Evolutionary conservation across 2,113 vertebrate species (phyloP).

Genomic region (Stigmatopora nigra): DNA sequence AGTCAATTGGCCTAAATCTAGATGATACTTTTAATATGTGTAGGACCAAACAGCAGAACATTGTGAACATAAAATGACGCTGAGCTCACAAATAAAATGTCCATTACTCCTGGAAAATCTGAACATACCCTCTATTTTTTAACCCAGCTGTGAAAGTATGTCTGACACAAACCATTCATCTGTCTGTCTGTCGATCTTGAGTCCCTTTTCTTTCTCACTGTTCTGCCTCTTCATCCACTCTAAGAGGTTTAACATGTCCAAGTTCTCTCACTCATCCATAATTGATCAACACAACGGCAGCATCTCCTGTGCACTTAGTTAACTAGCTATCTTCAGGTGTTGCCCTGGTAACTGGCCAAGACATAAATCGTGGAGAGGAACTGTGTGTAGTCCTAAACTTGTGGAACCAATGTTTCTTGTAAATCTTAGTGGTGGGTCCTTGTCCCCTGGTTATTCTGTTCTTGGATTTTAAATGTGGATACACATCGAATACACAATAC

Average conservation of each 20-base stretch:
- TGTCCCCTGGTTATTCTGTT: slow-evolving; percentile 47
- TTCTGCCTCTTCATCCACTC: slow-evolving; percentile 53
- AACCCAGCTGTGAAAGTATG: slow-evolving; percentile 39
- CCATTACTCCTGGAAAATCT: slow-evolving; percentile 16
- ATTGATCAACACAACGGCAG: slow-evolving; percentile 65
- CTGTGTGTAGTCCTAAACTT: slow-evolving; percentile 41
- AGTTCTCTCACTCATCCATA: slow-evolving; percentile 72
- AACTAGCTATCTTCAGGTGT: slow-evolving; percentile 69
- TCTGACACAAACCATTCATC: slow-evolving; percentile 20
- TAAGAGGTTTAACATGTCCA: slow-evolving; percentile 75
- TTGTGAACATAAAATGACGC: background rate
- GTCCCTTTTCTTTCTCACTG: slow-evolving; percentile 34
- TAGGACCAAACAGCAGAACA: background rate
- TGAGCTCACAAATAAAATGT: slow-evolving; percentile 4
- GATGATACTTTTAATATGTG: background rate
- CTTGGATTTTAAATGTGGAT: slow-evolving; percentile 29
- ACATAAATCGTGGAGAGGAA: slow-evolving; percentile 41
- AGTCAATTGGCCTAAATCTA: background rate
- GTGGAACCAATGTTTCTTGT: slow-evolving; percentile 48
- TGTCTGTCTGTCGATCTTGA: slow-evolving; percentile 24
- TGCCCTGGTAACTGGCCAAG: slow-evolving; percentile 63
- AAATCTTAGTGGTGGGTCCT: slow-evolving; percentile 43
- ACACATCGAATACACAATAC: slow-evolving; percentile 32
- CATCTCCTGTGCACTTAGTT: slow-evolving; percentile 71
- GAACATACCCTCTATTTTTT: slow-evolving; percentile 23